These are phyloP conservation scores for Melolontha melolontha DNA, from an alignment of 2,888 invertebrate genomes.

Conservation along the genomic window DNA sequence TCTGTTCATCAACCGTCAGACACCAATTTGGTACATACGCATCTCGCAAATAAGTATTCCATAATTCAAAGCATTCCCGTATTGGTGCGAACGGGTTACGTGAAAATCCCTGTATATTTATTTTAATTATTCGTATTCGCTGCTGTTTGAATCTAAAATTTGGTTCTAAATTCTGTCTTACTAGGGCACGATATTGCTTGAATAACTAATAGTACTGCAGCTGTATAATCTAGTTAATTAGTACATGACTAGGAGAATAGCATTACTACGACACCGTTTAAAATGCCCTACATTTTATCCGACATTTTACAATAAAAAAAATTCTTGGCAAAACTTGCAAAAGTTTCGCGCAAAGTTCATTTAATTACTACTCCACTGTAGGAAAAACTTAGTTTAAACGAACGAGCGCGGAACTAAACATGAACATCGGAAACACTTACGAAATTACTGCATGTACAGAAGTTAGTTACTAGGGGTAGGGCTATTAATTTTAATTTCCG, in stretches of 20 bases:
- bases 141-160: too few relatives aligned
- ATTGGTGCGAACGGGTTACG: too few relatives aligned
- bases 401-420: not conserved
- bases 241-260: not conserved
- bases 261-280: not conserved
- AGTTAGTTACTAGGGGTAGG: conserved; percentile 15
- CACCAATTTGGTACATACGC: too few relatives aligned
- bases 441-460: conserved; percentile 18
- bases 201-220: conserved; percentile 5
- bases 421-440: conserved; percentile 19
- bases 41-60: too few relatives aligned
- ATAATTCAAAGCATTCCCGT: too few relatives aligned
- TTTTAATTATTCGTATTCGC: too few relatives aligned
- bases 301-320: not conserved
- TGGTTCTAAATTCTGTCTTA: too few relatives aligned
- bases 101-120: too few relatives aligned
- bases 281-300: not conserved
- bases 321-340: not conserved
- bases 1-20: too few relatives aligned
- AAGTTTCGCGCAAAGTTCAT: conserved; percentile 19
- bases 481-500: conserved; percentile 27
- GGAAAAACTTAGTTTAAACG: conserved; percentile 25
- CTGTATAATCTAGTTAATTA: conserved; percentile 4
- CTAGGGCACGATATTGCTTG: not conserved
- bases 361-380: conserved; percentile 14